Evolutionary conservation across 1,140 invertebrate species (phyloP), one percentile per base, ranked within the genome.

Genomic region (Drosophila willistoni): DNA sequence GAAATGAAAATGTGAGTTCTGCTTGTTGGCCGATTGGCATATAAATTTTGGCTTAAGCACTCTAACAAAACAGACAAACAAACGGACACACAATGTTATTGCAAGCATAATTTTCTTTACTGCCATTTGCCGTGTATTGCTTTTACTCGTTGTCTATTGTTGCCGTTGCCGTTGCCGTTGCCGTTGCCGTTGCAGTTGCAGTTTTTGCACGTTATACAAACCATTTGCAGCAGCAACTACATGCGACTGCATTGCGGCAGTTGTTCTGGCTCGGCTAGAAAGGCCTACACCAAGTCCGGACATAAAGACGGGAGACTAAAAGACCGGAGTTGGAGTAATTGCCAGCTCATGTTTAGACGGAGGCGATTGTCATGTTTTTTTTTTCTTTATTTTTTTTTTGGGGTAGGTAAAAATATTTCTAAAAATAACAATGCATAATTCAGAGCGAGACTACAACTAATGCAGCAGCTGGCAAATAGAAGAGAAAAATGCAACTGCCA

Each of bases 401-500:
- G 22, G 22, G 22, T 25, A 77, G 77, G 55, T 77, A 65, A 73
- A 87, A 86, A 87, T 87, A 77, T 87, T 83, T 76, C 79, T 79
- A 86, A 86, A 87, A 83, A 87, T 83, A 83, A 82, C 83, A 83
- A 89, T 83, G 80, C 77, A 89, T 87, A 89, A 87, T 89, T 87
- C 83, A 79, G 79, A 59, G 56, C 72, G 70, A 69, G 67, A 78
- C 64, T 36, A 73, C 81, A 77, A 75, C 65, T 83, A 84, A 81
- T 81, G 77, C 80, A 84, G 67, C 76, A 77, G 74, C 79, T 82
- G 82, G 71, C 82, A 75, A 76, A 36, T 36, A 12, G 34, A 59
- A 60, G 64, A 29, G 55, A 69, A 71, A 87, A 79, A 77, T 66
- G 71, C 70, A 87, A 87, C 79, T 89, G 77, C 68, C 67, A 75